phyloP scores from a whole-genome alignment of 2,113 vertebrate genomes.

The Agapornis roseicollis region DNA sequence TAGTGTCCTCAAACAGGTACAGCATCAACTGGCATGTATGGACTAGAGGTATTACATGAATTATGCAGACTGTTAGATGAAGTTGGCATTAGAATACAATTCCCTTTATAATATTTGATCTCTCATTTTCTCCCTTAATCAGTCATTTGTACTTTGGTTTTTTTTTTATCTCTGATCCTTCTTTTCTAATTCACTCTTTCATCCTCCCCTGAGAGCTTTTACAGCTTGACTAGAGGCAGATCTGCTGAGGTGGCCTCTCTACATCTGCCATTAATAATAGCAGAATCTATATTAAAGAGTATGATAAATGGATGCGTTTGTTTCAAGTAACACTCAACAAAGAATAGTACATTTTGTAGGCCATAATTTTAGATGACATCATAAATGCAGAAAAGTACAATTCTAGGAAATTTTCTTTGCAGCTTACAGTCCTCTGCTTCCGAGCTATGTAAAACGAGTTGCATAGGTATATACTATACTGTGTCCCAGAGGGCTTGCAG shows the following conservation, averaged over 20 bases:
- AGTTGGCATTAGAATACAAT: conserved; percentile 39
- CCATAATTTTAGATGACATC: neutral
- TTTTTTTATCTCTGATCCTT: neutral
- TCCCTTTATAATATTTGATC: conserved; percentile 29
- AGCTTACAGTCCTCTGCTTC: neutral
- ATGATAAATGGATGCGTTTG: neutral
- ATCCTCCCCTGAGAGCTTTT: neutral
- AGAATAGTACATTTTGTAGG: neutral
- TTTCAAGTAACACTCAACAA: neutral
- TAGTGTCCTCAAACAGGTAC: conserved; percentile 21
- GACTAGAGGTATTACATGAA: conserved; percentile 1
- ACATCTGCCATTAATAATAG: neutral
- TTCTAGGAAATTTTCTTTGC: neutral
- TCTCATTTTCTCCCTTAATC: neutral
- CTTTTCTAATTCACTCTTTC: conserved; percentile 31
- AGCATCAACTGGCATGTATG: neutral
- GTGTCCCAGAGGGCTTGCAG: neutral
- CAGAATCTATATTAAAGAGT: neutral
- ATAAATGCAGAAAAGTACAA: neutral
- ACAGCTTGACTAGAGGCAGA: neutral
- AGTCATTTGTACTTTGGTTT: neutral
- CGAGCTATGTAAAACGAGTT: neutral
- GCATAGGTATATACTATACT: neutral
- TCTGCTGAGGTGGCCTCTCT: neutral
- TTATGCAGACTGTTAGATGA: conserved; percentile 14